Evolutionary conservation across 2,113 vertebrate species (phyloP).

Genomic region (Paraplagusia blochii): DNA sequence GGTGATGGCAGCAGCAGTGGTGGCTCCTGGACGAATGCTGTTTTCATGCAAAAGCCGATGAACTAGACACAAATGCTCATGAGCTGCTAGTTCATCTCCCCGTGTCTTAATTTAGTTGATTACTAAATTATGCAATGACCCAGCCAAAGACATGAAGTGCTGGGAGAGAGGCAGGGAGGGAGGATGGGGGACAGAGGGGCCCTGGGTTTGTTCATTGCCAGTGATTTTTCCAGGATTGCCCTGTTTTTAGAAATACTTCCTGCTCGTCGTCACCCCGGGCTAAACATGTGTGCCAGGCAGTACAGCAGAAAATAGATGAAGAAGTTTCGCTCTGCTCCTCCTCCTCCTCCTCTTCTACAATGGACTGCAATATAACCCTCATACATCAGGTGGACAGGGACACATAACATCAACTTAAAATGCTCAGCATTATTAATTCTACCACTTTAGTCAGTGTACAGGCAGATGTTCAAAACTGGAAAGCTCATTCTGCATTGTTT

Average conservation of each 20-base stretch:
- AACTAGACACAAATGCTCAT: conserved; percentile 69
- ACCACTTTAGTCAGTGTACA: conserved; percentile 7
- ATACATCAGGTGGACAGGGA: conserved; percentile 49
- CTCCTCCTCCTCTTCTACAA: conserved; percentile 11
- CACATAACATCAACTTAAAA: conserved; percentile 16
- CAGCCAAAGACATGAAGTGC: conserved; percentile 54
- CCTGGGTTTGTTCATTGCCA: too few species aligned
- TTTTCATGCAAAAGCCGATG: conserved; percentile 52
- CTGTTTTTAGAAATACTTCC: conserved; percentile 61
- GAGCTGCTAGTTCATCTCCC: conserved; percentile 63
- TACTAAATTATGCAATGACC: conserved; percentile 73
- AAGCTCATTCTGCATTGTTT: conserved; percentile 10
- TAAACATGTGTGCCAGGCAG: conserved; percentile 67
- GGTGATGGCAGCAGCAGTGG: background rate
- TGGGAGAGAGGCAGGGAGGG: background rate
- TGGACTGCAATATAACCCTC: conserved; percentile 27
- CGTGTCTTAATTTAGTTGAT: conserved; percentile 69
- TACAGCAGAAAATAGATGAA: conserved; percentile 57
- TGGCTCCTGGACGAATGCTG: conserved; percentile 26
- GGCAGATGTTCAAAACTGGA: background rate
- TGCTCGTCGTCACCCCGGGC: conserved; percentile 54
- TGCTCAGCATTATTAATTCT: conserved; percentile 27
- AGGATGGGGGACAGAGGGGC: too few species aligned
- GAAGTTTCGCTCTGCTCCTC: conserved; percentile 20
- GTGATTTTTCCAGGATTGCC: conserved; percentile 58